Percentiles rank a stretch among this genome's conserved stretches.
Evolutionary conservation across 2,113 vertebrate species (phyloP).

Genomic region (Leiothrix lutea): DNA sequence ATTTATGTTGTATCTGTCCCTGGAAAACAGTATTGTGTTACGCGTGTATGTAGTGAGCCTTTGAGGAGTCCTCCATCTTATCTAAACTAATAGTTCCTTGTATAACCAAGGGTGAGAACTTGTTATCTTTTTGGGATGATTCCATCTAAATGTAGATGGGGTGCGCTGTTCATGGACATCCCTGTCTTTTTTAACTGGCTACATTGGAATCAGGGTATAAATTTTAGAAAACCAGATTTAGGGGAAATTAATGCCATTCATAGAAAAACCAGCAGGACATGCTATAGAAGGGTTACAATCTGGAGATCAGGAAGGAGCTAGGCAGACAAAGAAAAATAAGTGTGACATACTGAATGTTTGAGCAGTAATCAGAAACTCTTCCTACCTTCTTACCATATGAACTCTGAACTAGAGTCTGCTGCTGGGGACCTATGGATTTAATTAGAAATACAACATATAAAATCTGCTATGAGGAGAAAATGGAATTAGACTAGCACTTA

Average conservation of each 20-base stretch:
- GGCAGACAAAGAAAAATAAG: background rate
- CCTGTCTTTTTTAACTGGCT: background rate
- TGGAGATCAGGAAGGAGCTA: background rate
- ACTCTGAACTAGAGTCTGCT: background rate
- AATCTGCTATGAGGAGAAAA: background rate
- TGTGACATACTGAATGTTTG: background rate
- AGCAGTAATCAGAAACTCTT: background rate
- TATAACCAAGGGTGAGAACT: background rate
- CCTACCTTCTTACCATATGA: background rate
- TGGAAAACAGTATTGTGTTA: fast-evolving
- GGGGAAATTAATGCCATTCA: background rate
- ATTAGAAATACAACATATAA: background rate
- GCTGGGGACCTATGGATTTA: background rate
- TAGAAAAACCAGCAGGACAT: background rate
- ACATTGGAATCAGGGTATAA: background rate
- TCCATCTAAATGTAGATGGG: background rate
- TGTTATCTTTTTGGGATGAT: background rate
- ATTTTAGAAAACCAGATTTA: background rate
- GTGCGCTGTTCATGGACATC: fast-evolving
- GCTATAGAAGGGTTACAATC: background rate
- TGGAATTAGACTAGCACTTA: background rate
- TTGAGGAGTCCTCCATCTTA: background rate
- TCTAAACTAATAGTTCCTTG: background rate
- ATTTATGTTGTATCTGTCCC: background rate
- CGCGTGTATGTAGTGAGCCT: fast-evolving